phyloP scores from a whole-genome alignment of 2,113 vertebrate genomes.

The Aldabrachelys gigantea region DNA sequence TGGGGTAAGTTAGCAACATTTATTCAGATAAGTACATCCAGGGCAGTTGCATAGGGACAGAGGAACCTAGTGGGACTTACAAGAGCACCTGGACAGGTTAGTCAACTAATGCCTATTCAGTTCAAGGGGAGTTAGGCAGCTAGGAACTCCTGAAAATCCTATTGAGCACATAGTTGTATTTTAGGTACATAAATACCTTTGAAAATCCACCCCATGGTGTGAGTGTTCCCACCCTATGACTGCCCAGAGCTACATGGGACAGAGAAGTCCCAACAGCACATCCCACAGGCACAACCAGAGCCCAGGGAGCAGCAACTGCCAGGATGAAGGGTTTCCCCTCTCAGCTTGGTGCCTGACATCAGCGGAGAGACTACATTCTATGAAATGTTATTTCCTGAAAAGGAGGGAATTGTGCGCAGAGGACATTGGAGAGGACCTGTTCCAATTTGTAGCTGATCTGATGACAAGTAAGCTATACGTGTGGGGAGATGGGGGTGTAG shows the following conservation, averaged over 20 bases:
- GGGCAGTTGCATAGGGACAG: background rate
- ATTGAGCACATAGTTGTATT: background rate
- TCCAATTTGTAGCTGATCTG: background rate
- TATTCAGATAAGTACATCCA: background rate
- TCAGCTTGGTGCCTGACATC: fast-evolving
- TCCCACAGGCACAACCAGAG: background rate
- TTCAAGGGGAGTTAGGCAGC: background rate
- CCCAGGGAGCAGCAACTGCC: background rate
- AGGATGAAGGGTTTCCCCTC: background rate
- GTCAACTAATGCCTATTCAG: background rate
- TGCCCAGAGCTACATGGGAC: background rate
- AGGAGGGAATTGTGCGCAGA: background rate
- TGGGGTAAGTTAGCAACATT: background rate
- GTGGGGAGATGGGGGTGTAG: background rate
- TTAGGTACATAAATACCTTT: background rate
- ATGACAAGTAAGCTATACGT: background rate
- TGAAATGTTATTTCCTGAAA: background rate
- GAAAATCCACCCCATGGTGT: background rate
- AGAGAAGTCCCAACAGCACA: background rate
- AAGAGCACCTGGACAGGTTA: background rate
- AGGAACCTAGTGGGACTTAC: background rate
- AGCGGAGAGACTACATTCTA: background rate
- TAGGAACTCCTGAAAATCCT: background rate
- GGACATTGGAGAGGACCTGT: background rate
- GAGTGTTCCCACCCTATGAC: fast-evolving